These are phyloP conservation scores for Geophilus truncorum DNA, from an alignment of 2,888 invertebrate species.

Conservation along the genomic window DNA sequence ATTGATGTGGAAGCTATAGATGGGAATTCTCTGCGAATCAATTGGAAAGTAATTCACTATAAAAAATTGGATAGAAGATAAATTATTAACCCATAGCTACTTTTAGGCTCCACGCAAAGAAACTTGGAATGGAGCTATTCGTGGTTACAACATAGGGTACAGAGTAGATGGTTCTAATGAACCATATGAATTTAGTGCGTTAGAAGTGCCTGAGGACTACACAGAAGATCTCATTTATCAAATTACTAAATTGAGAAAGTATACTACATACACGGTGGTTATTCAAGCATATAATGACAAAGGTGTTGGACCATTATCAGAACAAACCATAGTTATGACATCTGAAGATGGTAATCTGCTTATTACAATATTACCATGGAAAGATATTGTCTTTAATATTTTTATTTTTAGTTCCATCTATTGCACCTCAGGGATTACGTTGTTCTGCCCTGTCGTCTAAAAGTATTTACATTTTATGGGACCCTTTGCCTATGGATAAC, in stretches of 20 bases:
- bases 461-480: conserved; percentile 33
- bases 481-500: background rate
- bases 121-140: conserved; percentile 13
- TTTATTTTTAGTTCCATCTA: conserved; percentile 1
- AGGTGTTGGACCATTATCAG: background rate
- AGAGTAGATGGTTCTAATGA: background rate
- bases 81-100: background rate
- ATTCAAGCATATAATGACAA: conserved; percentile 5
- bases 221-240: conserved; percentile 27
- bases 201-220: conserved; percentile 15
- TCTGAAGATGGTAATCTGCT: background rate
- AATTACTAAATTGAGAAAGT: background rate
- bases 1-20: conserved; percentile 28
- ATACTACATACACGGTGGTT: background rate
- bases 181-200: background rate
- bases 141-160: conserved; percentile 19
- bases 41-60: background rate
- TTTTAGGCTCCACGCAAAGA: conserved; percentile 25
- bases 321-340: background rate
- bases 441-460: conserved; percentile 35
- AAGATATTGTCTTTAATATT: background rate
- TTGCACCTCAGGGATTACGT: conserved; percentile 6
- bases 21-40: conserved; percentile 5
- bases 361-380: background rate
- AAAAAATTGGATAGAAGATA: background rate